Conservation (phyloP, 2,888 invertebrate genomes). For the Asteroscopus sphinx region DNA sequence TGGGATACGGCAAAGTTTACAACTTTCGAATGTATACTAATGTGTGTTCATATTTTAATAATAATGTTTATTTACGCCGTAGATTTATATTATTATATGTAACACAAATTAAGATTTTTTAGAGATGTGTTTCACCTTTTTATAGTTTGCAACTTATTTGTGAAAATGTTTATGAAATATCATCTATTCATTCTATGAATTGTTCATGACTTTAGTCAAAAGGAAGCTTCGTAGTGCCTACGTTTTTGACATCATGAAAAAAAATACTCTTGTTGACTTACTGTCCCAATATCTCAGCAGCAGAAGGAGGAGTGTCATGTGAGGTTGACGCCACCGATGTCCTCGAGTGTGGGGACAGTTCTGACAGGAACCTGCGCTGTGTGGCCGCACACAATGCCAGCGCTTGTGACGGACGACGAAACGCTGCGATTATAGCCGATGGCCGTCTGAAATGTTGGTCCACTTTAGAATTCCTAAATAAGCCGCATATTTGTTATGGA, state of each 20-base stretch:
- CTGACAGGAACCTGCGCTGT: slow-evolving; percentile 82
- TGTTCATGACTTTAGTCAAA: no score
- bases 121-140: no score
- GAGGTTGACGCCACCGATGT: slow-evolving; percentile 79
- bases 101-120: no score
- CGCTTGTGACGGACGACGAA: slow-evolving; percentile 90
- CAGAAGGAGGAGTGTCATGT: slow-evolving; percentile 77
- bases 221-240: no score
- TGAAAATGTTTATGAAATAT: no score
- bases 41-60: neutral
- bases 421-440: slow-evolving; percentile 91
- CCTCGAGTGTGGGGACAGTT: slow-evolving; percentile 79
- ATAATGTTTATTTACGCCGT: neutral
- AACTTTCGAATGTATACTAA: neutral
- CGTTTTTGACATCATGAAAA: neutral
- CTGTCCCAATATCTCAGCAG: slow-evolving; percentile 85
- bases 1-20: slow-evolving; percentile 4
- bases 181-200: no score
- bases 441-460: slow-evolving; percentile 83
- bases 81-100: no score
- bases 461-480: no score
- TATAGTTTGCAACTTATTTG: no score
- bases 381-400: slow-evolving; percentile 89
- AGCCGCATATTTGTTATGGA: no score
- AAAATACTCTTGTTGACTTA: slow-evolving; percentile 56